Base-by-base conservation (phyloP, 2,797 vertebrate genomes). In the Acanthurus leucopareius region DNA sequence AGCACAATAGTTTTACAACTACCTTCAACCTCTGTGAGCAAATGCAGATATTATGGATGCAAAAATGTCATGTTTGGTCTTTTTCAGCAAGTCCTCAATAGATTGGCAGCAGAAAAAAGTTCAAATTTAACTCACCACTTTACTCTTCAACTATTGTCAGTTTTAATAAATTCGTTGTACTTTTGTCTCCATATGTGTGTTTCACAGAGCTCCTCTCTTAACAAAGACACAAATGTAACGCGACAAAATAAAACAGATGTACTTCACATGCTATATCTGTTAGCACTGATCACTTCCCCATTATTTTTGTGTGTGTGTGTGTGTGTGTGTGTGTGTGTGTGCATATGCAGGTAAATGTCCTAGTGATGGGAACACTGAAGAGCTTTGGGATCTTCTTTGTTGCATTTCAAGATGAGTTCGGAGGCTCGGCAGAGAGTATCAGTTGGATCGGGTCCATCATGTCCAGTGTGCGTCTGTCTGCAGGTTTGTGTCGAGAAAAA, bases 381-480 rank as follows among this genome's bases (percentile, higher is more conserved):
- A 97, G 92, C 53, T 99, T 97, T 61, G 97, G 97, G 61, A 97
- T 99, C 86, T 99, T 98, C 93, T 98, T 98, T 0, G 96, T 99
- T 91, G 96, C 96, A 16, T 97, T 99, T 90, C 97, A 97, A 90
- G 97, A 99, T 79, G 96, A 98, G 68, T 94, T 99, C 88, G 97
- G 95, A n/a, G 95, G 94, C 63, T 97, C 97, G 0, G 92, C 97
- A 0, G 97, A 97, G 89, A 96, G 97, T 78, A 91, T 96, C 92
- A 97, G 97, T 86, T 99, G 97, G 98, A 97, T 99, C 0, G 98
- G 98, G 60, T 98, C 97, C 79, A 96, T 97, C 90, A 98, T 99
- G 97, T 97, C 97, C 4, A 96, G 97, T 42, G 92, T 98, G 75
- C 95, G 96, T 82, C 97, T 97, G 77, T 95, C 95, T 47, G 97